Base-by-base conservation (phyloP, 2,797 vertebrate species). In the Philypnodon macrostomus region DNA sequence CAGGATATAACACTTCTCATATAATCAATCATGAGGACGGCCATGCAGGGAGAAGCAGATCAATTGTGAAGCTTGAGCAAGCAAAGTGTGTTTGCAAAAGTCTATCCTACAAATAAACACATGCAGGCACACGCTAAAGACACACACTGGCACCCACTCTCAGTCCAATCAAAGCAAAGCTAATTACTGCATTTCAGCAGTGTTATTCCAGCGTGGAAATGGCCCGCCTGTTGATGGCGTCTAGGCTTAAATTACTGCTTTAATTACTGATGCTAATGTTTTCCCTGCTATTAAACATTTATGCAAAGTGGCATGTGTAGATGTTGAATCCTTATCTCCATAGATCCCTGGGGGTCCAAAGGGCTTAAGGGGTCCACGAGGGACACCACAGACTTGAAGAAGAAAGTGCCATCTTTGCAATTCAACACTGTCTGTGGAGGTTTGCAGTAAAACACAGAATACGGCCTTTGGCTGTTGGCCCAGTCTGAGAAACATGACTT, bases 181-280 rank as follows among this genome's bases (percentile, higher is more conserved):
- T 86, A 87, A 87, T 84, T 85, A 86, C 75, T 71, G 77, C 71
- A 67, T 87, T 85, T 80, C 74, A 73, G 42, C 55, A 50, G 68
- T 74, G 75, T 80, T 85, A 70, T 79, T 84, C 77, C 67, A 81
- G 79, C 36, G 15, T 75, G 77, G 77, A 76, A 77, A 74, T 57
- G 73, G 72, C 78, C 76, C 15, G 80, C 77, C 75, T 80, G 75
- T 82, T 85, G 81, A 87, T 85, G 78, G 67, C 75, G 53, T 67
- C 73, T 69, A 53, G 52, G 78, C 78, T 72, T 86, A 85, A 89
- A 88, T 87, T 83, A 88, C 80, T 80, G 84, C 85, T 85, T 88
- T 87, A 88, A 88, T 88, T 86, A 87, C 84, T 76, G 77, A 88
- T 85, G 83, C 79, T 88, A 89, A 88, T 88, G 87, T 80, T 85